Percentiles rank a stretch among this genome's conserved stretches.
These are phyloP conservation scores for Sanderia malayensis DNA, from an alignment of 30 jellyfish, hydroid and myxozoan species.

Conservation along the genomic window DNA sequence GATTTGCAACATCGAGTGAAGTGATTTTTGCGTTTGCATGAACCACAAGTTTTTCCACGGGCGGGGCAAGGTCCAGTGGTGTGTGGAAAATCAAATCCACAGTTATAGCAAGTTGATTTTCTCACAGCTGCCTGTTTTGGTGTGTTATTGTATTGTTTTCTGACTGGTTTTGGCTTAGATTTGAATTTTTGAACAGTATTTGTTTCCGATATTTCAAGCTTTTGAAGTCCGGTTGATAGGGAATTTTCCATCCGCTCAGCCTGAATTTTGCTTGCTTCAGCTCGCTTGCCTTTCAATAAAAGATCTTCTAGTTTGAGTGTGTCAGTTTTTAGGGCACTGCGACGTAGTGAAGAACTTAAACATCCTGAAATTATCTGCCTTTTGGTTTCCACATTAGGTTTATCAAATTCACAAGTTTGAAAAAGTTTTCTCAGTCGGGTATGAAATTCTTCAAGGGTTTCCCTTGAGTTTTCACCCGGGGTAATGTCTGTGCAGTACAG, in stretches of 20 bases:
- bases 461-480: too few relatives aligned
- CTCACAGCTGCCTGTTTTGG: not conserved
- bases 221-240: too few relatives aligned
- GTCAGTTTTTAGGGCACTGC: conserved; percentile 8
- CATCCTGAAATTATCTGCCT: conserved; percentile 8
- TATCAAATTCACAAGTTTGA: conserved; percentile 5
- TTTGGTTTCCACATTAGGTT: not conserved
- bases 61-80: conserved; percentile 49
- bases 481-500: too few relatives aligned
- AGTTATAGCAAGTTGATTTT: conserved; percentile 25
- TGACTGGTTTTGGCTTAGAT: conserved; percentile 3
- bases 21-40: conserved; percentile 40
- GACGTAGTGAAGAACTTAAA: conserved; percentile 7
- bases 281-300: conserved; percentile 26
- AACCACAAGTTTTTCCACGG: conserved; percentile 39
- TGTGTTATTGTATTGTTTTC: conserved; percentile 1
- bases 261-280: conserved; percentile 1
- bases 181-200: not conserved
- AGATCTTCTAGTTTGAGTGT: conserved; percentile 24
- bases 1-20: conserved; percentile 38
- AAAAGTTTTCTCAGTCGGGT: conserved; percentile 9
- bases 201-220: not conserved
- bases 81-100: conserved; percentile 58
- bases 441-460: conserved; percentile 5
- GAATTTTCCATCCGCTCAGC: conserved; percentile 1